Conservation (phyloP, 1,140 invertebrate genomes). For the Agrilus planipennis region DNA sequence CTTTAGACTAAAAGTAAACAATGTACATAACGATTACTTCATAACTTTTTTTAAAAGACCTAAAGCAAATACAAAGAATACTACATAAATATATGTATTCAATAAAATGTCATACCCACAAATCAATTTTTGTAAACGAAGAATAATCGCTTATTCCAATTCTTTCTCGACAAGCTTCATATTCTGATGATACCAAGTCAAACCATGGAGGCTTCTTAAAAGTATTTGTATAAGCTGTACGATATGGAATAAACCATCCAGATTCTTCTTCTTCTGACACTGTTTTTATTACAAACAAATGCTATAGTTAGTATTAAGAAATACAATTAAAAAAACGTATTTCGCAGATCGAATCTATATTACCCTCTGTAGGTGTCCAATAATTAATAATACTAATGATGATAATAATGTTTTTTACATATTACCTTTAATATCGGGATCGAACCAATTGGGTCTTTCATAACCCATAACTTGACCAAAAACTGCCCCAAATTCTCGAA, state of each 20-base stretch:
- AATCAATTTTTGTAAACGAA: constrained; percentile 94
- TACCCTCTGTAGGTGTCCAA: not conserved
- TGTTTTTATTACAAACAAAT: constrained; percentile 1
- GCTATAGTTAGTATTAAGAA: not conserved
- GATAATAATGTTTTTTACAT: not conserved
- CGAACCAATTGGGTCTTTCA: constrained; percentile 90
- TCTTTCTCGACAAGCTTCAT: constrained; percentile 85
- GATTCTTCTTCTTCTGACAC: constrained; percentile 22
- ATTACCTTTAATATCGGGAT: constrained; percentile 42
- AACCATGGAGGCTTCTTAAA: constrained; percentile 92
- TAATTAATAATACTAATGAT: no score
- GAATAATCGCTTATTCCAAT: constrained; percentile 95
- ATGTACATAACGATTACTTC: no score
- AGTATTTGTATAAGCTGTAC: constrained; percentile 62
- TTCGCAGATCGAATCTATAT: not conserved
- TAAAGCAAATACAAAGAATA: no score
- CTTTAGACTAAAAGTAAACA: constrained; percentile 50
- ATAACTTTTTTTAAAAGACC: no score
- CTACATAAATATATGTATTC: no score
- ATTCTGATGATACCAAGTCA: constrained; percentile 76
- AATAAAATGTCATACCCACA: constrained; percentile 81
- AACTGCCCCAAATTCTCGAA: constrained; percentile 85
- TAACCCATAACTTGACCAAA: constrained; percentile 99
- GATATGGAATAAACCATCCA: constrained; percentile 38
- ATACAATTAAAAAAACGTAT: not conserved